A percentile compares a stretch with the other conserved stretches of the same genome.
Evolutionary conservation across 2,888 invertebrate species (phyloP).

Genomic region (Apoda limacodes): DNA sequence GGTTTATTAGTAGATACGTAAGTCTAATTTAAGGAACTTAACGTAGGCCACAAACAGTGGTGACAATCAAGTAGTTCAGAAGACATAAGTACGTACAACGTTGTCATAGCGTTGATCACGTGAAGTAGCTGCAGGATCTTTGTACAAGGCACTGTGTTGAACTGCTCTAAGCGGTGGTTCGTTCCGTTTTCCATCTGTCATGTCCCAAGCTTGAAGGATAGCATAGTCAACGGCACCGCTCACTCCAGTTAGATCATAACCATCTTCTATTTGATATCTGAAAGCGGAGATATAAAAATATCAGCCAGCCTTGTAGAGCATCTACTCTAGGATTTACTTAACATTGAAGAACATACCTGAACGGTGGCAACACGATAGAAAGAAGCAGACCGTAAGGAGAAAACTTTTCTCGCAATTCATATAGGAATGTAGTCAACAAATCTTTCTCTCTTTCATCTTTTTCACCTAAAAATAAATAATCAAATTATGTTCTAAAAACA

Average conservation of each 20-base stretch:
- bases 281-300: too few species aligned
- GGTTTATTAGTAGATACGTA: too few species aligned
- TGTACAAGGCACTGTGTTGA: constrained; percentile 61
- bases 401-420: constrained; percentile 72
- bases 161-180: constrained; percentile 56
- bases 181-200: constrained; percentile 53
- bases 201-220: constrained; percentile 75
- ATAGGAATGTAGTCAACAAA: constrained; percentile 64
- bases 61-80: too few species aligned
- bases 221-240: constrained; percentile 74
- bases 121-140: constrained; percentile 50
- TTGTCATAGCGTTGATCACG: constrained; percentile 58
- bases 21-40: too few species aligned
- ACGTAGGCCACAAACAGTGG: too few species aligned
- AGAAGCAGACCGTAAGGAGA: constrained; percentile 66
- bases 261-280: constrained; percentile 73
- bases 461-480: constrained; percentile 33
- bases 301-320: too few species aligned
- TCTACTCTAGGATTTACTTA: too few species aligned
- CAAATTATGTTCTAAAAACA: constrained; percentile 3
- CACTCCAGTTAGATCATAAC: constrained; percentile 72
- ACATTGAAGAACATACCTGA: constrained; percentile 54
- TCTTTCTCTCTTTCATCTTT: constrained; percentile 65
- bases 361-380: constrained; percentile 70
- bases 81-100: constrained; percentile 32